phyloP scores from a whole-genome alignment of 2,888 invertebrate species.

The Anticlea derivata region DNA sequence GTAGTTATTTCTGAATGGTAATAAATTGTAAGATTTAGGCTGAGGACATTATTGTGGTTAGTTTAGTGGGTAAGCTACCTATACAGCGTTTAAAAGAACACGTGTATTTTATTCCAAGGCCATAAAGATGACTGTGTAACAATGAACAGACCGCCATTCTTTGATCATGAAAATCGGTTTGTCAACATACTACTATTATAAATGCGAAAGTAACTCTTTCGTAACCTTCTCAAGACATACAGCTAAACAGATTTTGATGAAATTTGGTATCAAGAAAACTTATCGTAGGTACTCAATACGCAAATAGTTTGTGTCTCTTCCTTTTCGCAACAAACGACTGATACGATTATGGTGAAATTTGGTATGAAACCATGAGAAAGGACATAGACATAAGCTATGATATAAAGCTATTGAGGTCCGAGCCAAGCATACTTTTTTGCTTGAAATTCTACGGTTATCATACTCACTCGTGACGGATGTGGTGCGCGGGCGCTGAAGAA shows the following conservation, averaged over 20 bases:
- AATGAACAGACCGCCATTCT: neutral
- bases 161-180: neutral
- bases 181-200: no score
- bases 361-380: no score
- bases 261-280: no score
- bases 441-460: neutral
- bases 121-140: neutral
- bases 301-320: no score
- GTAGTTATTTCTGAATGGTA: neutral
- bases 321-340: no score
- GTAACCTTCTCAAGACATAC: no score
- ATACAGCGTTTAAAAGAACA: constrained; percentile 3
- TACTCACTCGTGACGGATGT: constrained; percentile 76
- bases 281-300: no score
- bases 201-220: no score
- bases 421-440: neutral
- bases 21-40: constrained; percentile 6
- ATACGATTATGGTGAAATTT: no score
- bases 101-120: constrained; percentile 2
- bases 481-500: constrained; percentile 88
- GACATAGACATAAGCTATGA: no score
- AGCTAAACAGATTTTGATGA: no score
- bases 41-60: constrained; percentile 15
- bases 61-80: constrained; percentile 8
- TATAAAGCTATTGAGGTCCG: no score